Conservation (phyloP, 2,113 vertebrate genomes). For the Gobius niger region DNA sequence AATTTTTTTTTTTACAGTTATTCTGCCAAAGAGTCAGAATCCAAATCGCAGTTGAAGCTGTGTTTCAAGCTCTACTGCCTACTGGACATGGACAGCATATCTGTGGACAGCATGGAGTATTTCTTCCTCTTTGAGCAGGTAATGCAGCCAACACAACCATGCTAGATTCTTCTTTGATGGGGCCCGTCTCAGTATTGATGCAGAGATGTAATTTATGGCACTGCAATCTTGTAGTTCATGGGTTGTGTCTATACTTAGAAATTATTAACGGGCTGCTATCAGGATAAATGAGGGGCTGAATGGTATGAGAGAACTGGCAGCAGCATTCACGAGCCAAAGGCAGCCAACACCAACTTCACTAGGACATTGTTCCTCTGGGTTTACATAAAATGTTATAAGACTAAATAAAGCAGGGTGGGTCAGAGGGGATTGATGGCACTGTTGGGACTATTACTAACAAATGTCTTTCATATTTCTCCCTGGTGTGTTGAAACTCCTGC, state of each 20-base stretch:
- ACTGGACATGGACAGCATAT: constrained; percentile 85
- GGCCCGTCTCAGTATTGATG: constrained; percentile 16
- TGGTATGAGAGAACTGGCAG: constrained; percentile 58
- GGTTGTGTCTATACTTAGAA: constrained; percentile 35
- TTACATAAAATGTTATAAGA: constrained; percentile 58
- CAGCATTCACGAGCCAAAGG: constrained; percentile 32
- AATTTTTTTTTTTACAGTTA: constrained; percentile 65
- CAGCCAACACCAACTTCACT: constrained; percentile 55
- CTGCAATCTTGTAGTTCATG: constrained; percentile 34
- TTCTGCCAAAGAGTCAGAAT: constrained; percentile 75
- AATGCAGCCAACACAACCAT: constrained; percentile 31
- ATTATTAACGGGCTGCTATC: constrained; percentile 46
- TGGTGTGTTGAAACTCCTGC: neutral
- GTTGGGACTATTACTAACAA: constrained; percentile 37
- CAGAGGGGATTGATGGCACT: constrained; percentile 40
- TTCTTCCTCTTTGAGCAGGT: constrained; percentile 95
- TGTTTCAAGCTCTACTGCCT: constrained; percentile 92
- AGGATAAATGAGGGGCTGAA: constrained; percentile 47
- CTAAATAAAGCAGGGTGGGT: constrained; percentile 61
- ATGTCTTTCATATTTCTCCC: constrained; percentile 20
- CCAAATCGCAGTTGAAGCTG: constrained; percentile 79
- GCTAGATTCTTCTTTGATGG: constrained; percentile 3
- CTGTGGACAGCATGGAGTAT: constrained; percentile 86
- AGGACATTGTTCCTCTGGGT: constrained; percentile 56
- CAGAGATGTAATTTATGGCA: constrained; percentile 34